Conservation (phyloP, 1,140 invertebrate species). For the Catajapyx aquilonaris region DNA sequence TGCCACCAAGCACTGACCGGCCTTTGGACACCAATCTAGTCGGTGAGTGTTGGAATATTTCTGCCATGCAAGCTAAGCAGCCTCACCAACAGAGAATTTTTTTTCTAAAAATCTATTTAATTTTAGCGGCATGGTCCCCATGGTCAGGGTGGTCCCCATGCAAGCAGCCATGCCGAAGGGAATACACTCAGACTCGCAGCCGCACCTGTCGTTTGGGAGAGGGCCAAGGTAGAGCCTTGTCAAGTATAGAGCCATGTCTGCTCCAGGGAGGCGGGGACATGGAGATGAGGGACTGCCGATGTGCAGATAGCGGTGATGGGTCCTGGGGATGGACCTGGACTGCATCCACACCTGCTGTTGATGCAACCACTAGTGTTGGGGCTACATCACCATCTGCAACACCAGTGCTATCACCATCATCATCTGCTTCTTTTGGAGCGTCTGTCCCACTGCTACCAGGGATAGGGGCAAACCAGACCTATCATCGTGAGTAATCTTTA, state of each 20-base stretch:
- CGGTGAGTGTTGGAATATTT: too few relatives aligned
- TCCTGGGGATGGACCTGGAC: too few relatives aligned
- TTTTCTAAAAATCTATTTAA: too few relatives aligned
- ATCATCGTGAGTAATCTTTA: too few relatives aligned
- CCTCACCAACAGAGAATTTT: too few relatives aligned
- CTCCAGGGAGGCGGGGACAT: conserved; percentile 7
- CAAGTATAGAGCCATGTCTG: conserved; percentile 12
- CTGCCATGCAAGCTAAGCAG: too few relatives aligned
- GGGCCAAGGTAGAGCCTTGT: conserved; percentile 10
- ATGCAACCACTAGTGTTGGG: conserved; percentile 1
- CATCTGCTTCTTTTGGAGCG: conserved; percentile 3
- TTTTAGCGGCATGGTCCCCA: conserved; percentile 11
- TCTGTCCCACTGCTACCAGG: conserved; percentile 2
- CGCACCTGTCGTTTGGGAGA: conserved; percentile 10
- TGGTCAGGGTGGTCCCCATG: conserved; percentile 14
- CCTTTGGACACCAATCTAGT: too few relatives aligned
- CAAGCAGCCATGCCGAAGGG: conserved; percentile 9
- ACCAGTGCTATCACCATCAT: conserved; percentile 5
- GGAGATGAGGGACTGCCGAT: conserved; percentile 6
- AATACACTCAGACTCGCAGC: conserved; percentile 11
- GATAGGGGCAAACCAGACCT: background rate
- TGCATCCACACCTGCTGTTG: conserved; percentile 2
- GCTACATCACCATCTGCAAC: too few relatives aligned
- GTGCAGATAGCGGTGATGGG: conserved; percentile 2
- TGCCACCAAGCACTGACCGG: too few relatives aligned